phyloP scores from a whole-genome alignment of 2,113 vertebrate species.

The Poecile atricapillus region DNA sequence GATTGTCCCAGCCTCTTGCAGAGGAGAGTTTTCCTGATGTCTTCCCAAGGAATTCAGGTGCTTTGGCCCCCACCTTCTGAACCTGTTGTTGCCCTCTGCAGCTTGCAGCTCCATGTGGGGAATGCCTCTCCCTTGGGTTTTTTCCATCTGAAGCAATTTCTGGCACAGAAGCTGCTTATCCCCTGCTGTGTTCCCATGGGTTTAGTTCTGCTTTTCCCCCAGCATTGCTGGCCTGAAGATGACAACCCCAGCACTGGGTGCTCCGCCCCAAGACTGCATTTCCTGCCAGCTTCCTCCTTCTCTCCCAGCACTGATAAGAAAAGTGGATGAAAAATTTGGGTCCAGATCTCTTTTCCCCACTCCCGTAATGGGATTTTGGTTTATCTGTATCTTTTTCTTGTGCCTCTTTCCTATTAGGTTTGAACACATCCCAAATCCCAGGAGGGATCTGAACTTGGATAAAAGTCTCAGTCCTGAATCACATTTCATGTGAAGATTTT shows the following conservation, averaged over 20 bases:
- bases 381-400: background rate
- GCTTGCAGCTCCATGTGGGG: background rate
- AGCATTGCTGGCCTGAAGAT: accelerated
- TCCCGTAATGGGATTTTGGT: background rate
- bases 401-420: background rate
- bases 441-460: background rate
- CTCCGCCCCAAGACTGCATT: accelerated
- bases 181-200: background rate
- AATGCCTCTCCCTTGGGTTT: background rate
- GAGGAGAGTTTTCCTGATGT: background rate
- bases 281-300: background rate
- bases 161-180: accelerated
- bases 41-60: background rate
- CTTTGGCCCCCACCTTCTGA: background rate
- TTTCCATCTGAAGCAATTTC: background rate
- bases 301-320: background rate
- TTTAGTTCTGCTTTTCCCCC: background rate
- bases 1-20: background rate
- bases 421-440: background rate
- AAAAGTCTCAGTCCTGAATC: background rate
- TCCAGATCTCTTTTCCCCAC: background rate
- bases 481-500: background rate
- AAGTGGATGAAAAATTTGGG: background rate
- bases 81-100: accelerated
- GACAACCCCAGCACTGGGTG: background rate